Evolutionary conservation across 2,797 vertebrate species (phyloP).

Genomic region (Pseudochirops corinnae): DNA sequence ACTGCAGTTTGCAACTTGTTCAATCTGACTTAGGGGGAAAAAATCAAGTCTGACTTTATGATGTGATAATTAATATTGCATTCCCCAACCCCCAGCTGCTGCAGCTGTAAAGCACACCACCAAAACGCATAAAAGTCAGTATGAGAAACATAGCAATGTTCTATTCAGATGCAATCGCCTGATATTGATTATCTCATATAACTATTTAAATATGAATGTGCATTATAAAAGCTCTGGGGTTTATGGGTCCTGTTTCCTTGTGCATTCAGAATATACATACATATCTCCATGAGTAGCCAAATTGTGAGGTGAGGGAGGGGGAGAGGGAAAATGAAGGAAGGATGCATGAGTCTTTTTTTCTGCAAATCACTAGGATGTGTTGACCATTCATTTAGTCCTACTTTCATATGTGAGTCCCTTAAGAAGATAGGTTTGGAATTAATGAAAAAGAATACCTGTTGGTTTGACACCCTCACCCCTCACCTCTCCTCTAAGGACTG

Average conservation of each 20-base stretch:
- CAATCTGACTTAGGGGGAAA: slow-evolving; percentile 56
- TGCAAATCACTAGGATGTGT: slow-evolving; percentile 73
- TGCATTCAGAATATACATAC: background rate
- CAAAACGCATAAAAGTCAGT: slow-evolving; percentile 69
- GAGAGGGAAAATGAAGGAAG: background rate
- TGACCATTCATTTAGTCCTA: slow-evolving; percentile 70
- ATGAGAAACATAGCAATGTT: slow-evolving; percentile 75
- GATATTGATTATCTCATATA: slow-evolving; percentile 79
- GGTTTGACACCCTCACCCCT: slow-evolving; percentile 64
- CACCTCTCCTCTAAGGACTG: slow-evolving; percentile 69
- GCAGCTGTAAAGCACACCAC: slow-evolving; percentile 68
- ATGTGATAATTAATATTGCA: slow-evolving; percentile 81
- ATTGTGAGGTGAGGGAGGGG: slow-evolving; percentile 44
- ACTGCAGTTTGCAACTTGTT: slow-evolving; percentile 58
- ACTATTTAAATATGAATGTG: slow-evolving; percentile 72
- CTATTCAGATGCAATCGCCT: slow-evolving; percentile 78
- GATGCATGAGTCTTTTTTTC: slow-evolving; percentile 65
- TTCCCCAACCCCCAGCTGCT: slow-evolving; percentile 69
- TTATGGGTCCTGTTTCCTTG: slow-evolving; percentile 70
- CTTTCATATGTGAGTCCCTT: slow-evolving; percentile 58
- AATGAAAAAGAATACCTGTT: slow-evolving; percentile 80
- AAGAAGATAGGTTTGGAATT: background rate
- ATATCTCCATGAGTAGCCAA: slow-evolving; percentile 62
- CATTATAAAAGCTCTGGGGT: slow-evolving; percentile 51
- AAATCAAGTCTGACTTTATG: slow-evolving; percentile 70